Base-by-base conservation (phyloP, 2,888 invertebrate species). In the Crocallis elinguaria region DNA sequence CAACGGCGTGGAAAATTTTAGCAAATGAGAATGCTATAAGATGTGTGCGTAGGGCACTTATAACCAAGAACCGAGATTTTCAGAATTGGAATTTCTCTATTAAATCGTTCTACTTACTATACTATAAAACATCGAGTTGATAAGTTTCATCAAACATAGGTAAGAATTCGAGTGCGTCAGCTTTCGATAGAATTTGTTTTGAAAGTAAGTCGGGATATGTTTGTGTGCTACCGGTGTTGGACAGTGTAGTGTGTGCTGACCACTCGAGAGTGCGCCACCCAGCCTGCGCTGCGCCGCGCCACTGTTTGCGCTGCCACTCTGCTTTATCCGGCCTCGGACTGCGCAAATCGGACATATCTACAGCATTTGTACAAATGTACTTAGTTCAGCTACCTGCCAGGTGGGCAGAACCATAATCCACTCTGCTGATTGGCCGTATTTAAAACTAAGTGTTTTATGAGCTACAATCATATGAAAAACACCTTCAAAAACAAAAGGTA, bases 211-310 rank as follows among this genome's bases (percentile, higher is more conserved):
- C 75, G 78, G 76, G 72, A 77, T 80, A 77, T 86, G 84, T 88
- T 87, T 88, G 82, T 78, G 64, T 73, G 86, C 88, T 88, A 89
- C 90, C 83, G 88, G 89, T 87, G 86, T 87, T 86, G 76, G 71
- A 57, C 46, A 49, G 60, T 69, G 58, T 63, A 82, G 83, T 90
- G 89, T 90, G 87, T 90, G 79, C 79, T 37, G 62, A 77, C 78
- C 89, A 87, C 90, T 89, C 71, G 73, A 86, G 67, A 64, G 60
- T 69, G 75, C 71, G 76, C 88, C 88, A 88, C 88, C 90, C 90
- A 86, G 82, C 75, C 71, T 56, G 54, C 51, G 61, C 56, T 58
- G 45, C 51, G 61, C 56, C 59, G 45, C 41, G 54, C 25, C 57
- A 48, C 53, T 77, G 66, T 76, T 75, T 74, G 65, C 73, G 37